Percentiles rank a stretch among this genome's conserved stretches.
Conservation (phyloP, 2,888 invertebrate species). For the Tetragonisca angustula region DNA sequence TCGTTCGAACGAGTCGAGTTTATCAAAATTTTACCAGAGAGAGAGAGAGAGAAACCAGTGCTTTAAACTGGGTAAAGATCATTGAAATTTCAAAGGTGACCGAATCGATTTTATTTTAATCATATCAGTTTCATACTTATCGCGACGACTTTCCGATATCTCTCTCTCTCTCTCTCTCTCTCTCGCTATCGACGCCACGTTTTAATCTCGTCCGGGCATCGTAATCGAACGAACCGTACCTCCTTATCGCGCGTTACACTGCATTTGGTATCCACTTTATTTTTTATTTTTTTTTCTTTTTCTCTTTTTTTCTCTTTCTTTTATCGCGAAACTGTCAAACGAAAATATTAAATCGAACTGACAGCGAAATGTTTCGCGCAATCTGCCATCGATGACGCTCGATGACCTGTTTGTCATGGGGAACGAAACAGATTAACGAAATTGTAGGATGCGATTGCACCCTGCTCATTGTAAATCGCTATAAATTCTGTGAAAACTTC, state of each 20-base stretch:
- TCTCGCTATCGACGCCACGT: background rate
- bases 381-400: background rate
- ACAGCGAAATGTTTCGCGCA: slow-evolving; percentile 25
- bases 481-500: background rate
- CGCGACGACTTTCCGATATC: background rate
- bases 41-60: background rate
- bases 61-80: background rate
- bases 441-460: background rate
- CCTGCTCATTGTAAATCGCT: background rate
- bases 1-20: background rate
- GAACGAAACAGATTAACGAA: background rate
- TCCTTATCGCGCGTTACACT: slow-evolving; percentile 1
- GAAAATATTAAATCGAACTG: slow-evolving; percentile 25
- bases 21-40: background rate
- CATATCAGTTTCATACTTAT: background rate
- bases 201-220: background rate
- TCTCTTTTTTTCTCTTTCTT: background rate
- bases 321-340: slow-evolving; percentile 1
- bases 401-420: slow-evolving; percentile 2
- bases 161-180: background rate
- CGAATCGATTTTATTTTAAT: background rate
- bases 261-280: background rate
- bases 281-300: no score
- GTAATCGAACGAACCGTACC: slow-evolving; percentile 5
- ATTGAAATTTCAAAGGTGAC: background rate